Conservation (phyloP, 2,113 vertebrate species). For the Malurus alboscapulatus region DNA sequence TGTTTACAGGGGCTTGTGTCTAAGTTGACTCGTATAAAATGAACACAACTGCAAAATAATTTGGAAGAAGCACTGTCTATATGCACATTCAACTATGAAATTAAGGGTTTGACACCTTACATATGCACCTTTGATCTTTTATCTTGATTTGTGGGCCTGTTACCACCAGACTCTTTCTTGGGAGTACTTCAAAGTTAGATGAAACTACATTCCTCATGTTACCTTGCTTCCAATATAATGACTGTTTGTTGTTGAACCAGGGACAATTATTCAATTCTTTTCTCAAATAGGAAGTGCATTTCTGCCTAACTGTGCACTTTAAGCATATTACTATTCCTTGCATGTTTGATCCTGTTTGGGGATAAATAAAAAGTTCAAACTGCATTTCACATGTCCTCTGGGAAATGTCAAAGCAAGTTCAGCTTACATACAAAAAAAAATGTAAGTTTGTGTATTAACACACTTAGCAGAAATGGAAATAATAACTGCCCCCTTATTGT, state of each 20-base stretch:
- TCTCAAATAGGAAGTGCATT: neutral
- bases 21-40: neutral
- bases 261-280: neutral
- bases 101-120: neutral
- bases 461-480: slow-evolving; percentile 35
- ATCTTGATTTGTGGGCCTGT: slow-evolving; percentile 35
- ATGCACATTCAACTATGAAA: neutral
- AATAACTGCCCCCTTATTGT: neutral
- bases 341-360: neutral
- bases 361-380: slow-evolving; percentile 11
- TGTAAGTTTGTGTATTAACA: slow-evolving; percentile 10
- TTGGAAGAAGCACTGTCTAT: neutral
- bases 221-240: neutral
- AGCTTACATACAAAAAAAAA: slow-evolving; percentile 46
- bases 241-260: neutral
- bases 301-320: neutral
- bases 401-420: slow-evolving; percentile 67
- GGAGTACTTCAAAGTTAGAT: slow-evolving; percentile 14
- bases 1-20: neutral
- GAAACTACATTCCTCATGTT: neutral
- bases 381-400: slow-evolving; percentile 6
- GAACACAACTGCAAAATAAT: neutral
- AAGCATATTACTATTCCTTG: neutral
- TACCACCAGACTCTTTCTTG: neutral
- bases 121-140: slow-evolving; percentile 23